Conservation (phyloP, 2,113 vertebrate genomes). For the Cololabis saira region DNA sequence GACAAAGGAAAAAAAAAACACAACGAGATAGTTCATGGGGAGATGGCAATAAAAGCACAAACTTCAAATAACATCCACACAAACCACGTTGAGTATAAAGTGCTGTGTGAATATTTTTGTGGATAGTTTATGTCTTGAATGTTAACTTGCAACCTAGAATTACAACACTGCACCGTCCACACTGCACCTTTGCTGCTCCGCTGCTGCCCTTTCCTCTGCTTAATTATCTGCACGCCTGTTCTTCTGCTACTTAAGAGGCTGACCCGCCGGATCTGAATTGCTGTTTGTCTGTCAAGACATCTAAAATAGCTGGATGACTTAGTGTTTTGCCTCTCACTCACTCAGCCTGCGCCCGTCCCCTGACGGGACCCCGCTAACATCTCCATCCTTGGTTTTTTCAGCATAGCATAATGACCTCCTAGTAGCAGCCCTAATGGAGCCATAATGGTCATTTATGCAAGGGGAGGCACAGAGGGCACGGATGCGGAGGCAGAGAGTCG, state of each 20-base stretch:
- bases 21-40: constrained; percentile 6
- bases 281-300: constrained; percentile 76
- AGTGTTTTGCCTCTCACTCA: constrained; percentile 70
- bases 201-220: constrained; percentile 45
- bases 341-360: constrained; percentile 62
- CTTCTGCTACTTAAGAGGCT: constrained; percentile 64
- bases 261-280: constrained; percentile 62
- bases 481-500: constrained; percentile 59
- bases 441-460: constrained; percentile 80
- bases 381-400: constrained; percentile 73
- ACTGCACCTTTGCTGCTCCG: constrained; percentile 39
- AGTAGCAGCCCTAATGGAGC: constrained; percentile 77
- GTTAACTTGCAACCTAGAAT: constrained; percentile 41
- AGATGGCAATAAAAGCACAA: constrained; percentile 24
- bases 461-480: constrained; percentile 71
- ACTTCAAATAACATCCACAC: not conserved
- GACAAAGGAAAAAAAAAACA: constrained; percentile 22
- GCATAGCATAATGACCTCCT: constrained; percentile 75
- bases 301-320: constrained; percentile 72
- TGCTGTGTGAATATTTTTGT: constrained; percentile 9
- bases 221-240: constrained; percentile 57
- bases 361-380: constrained; percentile 75
- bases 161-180: constrained; percentile 32
- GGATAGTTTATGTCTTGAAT: constrained; percentile 24
- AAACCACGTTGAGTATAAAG: not conserved